phyloP scores from a whole-genome alignment of 2,113 vertebrate genomes.

The Dendrocopos noguchii region DNA sequence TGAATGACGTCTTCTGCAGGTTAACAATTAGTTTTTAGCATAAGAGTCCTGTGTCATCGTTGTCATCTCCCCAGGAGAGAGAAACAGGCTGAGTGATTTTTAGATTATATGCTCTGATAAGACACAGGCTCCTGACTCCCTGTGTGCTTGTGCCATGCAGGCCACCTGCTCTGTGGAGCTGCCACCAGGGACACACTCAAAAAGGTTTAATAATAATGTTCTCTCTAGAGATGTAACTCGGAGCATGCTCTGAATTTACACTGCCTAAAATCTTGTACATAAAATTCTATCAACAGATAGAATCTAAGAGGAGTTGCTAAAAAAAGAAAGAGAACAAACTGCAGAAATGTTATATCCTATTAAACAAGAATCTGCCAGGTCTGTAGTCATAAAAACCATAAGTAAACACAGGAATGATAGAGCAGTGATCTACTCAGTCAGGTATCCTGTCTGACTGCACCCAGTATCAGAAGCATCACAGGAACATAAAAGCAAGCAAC shows the following conservation, averaged over 20 bases:
- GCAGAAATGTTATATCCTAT: background rate
- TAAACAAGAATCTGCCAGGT: background rate
- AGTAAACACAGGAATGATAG: background rate
- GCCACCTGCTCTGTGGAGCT: slow-evolving; percentile 75
- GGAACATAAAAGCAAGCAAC: background rate
- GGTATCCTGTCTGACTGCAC: background rate
- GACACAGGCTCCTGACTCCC: slow-evolving; percentile 64
- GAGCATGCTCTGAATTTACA: slow-evolving; percentile 51
- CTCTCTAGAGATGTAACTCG: slow-evolving; percentile 61
- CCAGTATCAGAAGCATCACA: background rate
- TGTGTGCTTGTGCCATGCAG: slow-evolving; percentile 39
- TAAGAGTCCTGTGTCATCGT: slow-evolving; percentile 52
- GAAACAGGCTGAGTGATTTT: slow-evolving; percentile 71
- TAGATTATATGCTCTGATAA: slow-evolving; percentile 74
- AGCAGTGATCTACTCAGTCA: background rate
- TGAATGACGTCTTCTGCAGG: slow-evolving; percentile 74
- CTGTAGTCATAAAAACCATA: background rate
- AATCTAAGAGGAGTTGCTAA: background rate
- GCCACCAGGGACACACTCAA: slow-evolving; percentile 62
- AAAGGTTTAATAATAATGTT: slow-evolving; percentile 67
- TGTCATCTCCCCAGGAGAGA: slow-evolving; percentile 69
- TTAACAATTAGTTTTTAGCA: slow-evolving; percentile 79
- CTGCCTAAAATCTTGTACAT: slow-evolving; percentile 40
- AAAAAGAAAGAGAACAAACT: background rate
- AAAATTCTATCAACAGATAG: slow-evolving; percentile 17